Evolutionary conservation across 2,888 invertebrate species (phyloP), one percentile per base, ranked within the genome.

Genomic region (Chrysina gloriosa): DNA sequence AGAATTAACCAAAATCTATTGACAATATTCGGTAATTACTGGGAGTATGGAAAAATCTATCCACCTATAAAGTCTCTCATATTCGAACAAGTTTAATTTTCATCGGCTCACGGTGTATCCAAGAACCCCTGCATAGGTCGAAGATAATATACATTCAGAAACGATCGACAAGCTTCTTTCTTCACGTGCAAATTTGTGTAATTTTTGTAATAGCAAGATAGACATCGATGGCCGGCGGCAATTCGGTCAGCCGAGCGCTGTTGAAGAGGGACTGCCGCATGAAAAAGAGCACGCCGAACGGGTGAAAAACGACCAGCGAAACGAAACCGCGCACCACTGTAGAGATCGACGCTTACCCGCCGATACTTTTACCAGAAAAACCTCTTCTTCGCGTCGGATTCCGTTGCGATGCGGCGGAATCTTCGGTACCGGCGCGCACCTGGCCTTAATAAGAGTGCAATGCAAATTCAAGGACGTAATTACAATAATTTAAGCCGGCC

Each of bases 131-230:
- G 14, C 29, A 56, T 39, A 58, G 23, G 25, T 25, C 14, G 7
- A 11, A 25, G 58, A 58, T 58, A 39, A 58, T 58, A 58, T 58
- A 58, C 58, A 36, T 58, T 23, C 58, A 23, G 6, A 14, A 58
- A 25, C 58, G 39, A 39, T 39, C 39, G 39, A 64, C 64, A 36
- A 47, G 63, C 48, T 29, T 39, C 48, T 39, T 36, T 48, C 64
- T 64, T 64, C 50, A 50, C 48, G 64, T 64, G 58, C 58, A 64
- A 64, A 64, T 64, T 64, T 64, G 64, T 52, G 64, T 64, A 64
- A 64, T 64, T 64, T 64, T 52, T 48, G 64, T 64, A 64, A 64
- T 64, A 64, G 50, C 50, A 64, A 50, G 64, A 64, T 64, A 64
- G 58, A 58, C 58, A 58, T 58, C 58, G 58, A 23, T 58, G 58